Evolutionary conservation across 2,113 vertebrate species (phyloP).

Genomic region (Siniperca knerii): DNA sequence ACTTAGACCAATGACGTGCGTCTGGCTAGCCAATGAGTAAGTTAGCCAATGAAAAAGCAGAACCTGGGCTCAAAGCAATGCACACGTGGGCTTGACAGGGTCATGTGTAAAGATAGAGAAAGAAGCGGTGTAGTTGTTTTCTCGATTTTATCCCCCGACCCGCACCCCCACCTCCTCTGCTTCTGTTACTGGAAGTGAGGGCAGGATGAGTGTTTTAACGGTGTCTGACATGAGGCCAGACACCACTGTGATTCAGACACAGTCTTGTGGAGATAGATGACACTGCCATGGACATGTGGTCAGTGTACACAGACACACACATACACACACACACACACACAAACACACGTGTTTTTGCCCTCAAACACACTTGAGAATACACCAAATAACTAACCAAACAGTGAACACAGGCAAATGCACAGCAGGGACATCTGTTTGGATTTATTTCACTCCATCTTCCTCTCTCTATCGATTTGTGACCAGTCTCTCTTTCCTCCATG

Average conservation of each 20-base stretch:
- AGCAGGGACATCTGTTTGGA: background rate
- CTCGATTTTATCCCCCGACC: background rate
- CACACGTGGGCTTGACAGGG: background rate
- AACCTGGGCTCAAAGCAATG: no score
- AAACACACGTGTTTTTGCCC: background rate
- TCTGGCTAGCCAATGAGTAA: background rate
- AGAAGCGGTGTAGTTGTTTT: slow-evolving; percentile 10
- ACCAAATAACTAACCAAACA: slow-evolving; percentile 30
- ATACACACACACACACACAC: slow-evolving; percentile 6
- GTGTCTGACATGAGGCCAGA: slow-evolving; percentile 68
- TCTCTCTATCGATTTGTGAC: background rate
- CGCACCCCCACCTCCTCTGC: background rate
- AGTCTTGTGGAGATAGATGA: slow-evolving; percentile 43
- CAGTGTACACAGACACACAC: background rate
- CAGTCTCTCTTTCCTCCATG: background rate
- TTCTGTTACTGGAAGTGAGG: slow-evolving; percentile 86
- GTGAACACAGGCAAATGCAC: background rate
- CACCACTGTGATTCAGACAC: slow-evolving; percentile 50
- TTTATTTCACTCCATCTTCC: background rate
- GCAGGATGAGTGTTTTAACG: slow-evolving; percentile 48
- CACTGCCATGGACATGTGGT: slow-evolving; percentile 31
- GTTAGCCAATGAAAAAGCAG: background rate
- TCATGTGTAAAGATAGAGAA: background rate
- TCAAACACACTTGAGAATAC: slow-evolving; percentile 3
- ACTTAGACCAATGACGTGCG: no score